These are phyloP conservation scores for Myodes glareolus DNA, from an alignment of 2,113 vertebrate genomes.

Conservation along the genomic window DNA sequence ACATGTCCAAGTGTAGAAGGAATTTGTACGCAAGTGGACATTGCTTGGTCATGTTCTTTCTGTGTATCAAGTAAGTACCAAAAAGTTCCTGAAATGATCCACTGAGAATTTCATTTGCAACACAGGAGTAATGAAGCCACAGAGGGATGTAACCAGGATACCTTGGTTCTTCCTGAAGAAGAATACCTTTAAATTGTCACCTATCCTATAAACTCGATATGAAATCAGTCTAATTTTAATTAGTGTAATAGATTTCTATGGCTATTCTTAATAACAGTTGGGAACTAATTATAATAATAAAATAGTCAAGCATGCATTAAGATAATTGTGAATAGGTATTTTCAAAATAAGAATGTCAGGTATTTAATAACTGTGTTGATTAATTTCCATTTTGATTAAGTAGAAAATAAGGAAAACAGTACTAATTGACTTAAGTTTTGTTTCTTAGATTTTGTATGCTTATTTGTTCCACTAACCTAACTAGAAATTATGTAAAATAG, in stretches of 20 bases:
- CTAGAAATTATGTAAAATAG: slow-evolving; percentile 2
- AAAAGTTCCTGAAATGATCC: not conserved
- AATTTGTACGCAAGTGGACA: not conserved
- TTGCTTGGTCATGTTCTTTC: not conserved
- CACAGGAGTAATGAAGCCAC: rapidly evolving
- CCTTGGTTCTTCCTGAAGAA: not conserved
- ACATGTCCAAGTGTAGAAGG: not conserved
- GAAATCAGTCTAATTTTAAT: not conserved
- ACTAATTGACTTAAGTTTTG: not conserved
- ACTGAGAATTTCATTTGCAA: not conserved
- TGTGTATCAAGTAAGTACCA: not conserved
- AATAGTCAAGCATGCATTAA: not conserved
- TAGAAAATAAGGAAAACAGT: not conserved
- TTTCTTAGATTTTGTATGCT: not conserved
- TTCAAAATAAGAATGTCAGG: not conserved
- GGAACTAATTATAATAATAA: not conserved
- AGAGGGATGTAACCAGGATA: not conserved
- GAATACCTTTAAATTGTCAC: not conserved
- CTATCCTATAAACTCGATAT: not conserved
- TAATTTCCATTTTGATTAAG: not conserved
- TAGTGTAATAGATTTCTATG: not conserved
- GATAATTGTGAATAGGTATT: not conserved
- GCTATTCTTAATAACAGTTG: not conserved
- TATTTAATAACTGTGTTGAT: not conserved
- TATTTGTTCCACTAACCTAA: not conserved